Base-by-base conservation (phyloP, 2,888 invertebrate species). In the Argyra leucocephala region DNA sequence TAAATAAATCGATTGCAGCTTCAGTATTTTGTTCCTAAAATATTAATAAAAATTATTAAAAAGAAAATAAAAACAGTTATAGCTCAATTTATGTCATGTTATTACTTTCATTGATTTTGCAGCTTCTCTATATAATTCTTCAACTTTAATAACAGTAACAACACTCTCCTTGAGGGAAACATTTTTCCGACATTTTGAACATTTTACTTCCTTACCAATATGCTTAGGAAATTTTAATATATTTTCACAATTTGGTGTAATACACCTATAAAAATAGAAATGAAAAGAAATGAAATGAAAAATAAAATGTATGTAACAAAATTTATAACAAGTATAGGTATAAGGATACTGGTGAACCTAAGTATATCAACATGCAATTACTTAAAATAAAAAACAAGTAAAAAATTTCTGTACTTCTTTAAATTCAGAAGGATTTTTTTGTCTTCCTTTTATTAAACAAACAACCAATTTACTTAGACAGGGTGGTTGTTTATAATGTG, bases 1-100 rank as follows among this genome's bases (percentile, higher is more conserved):
- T 81, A 24, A 89, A 80, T 0, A 81, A 73, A 3, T 76, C 73
- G 18, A 83, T 82, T 0, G 89, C 89, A 66, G 84, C 82, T 18
- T 76, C 74, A 0, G 81, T 74, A 15, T 82, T 77, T 69, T 86
- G 83, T 0, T 80, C 76, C 22, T 88, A 83, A 81, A 86, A 82
- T n/a, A n/a, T n/a, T n/a, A n/a, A n/a, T 0, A 78, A 72, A 57
- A 31, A 31, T 31, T 2, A 10, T 31, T 31, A 26, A 26, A 62
- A 61, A 37, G 73, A 61, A 77, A 72, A 6, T 6, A 26, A 26
- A 26, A 26, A 26, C 4, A 26, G 4, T 26, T n/a, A n/a, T n/a
- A n/a, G n/a, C n/a, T n/a, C n/a, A n/a, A n/a, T n/a, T n/a, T n/a
- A n/a, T n/a, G n/a, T n/a, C n/a, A n/a, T n/a, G 12, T 31, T 21